phyloP scores from a whole-genome alignment of 2,797 vertebrate genomes.

The Lepidocolaptes lacrymiger region DNA sequence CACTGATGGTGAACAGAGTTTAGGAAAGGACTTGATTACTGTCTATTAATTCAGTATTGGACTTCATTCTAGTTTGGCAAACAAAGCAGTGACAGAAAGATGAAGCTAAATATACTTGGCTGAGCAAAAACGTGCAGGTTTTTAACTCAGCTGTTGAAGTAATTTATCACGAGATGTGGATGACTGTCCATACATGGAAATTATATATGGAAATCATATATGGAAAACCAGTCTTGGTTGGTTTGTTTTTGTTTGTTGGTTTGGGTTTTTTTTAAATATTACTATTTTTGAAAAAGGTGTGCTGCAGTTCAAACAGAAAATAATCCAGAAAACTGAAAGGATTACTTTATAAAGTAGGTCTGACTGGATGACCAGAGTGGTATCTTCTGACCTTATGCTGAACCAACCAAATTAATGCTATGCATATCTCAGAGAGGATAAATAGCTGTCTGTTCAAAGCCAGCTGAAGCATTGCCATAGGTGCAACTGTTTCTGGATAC shows the following conservation, averaged over 20 bases:
- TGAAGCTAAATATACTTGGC: neutral
- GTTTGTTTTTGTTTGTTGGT: neutral
- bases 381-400: neutral
- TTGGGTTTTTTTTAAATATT: neutral
- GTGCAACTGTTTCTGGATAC: neutral
- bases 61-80: neutral
- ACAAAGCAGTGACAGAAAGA: neutral
- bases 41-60: neutral
- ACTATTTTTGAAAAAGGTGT: neutral
- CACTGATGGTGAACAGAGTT: neutral
- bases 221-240: neutral
- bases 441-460: neutral
- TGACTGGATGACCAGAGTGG: neutral
- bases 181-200: neutral
- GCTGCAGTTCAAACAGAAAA: neutral
- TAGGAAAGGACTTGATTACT: neutral
- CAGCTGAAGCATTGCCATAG: neutral
- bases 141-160: neutral
- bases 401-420: neutral
- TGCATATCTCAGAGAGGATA: rapidly evolving
- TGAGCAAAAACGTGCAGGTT: neutral
- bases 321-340: neutral
- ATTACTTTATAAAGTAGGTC: neutral
- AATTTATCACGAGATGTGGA: neutral
- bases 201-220: neutral